Conservation (phyloP, 2,888 invertebrate species). For the Noctua comes region DNA sequence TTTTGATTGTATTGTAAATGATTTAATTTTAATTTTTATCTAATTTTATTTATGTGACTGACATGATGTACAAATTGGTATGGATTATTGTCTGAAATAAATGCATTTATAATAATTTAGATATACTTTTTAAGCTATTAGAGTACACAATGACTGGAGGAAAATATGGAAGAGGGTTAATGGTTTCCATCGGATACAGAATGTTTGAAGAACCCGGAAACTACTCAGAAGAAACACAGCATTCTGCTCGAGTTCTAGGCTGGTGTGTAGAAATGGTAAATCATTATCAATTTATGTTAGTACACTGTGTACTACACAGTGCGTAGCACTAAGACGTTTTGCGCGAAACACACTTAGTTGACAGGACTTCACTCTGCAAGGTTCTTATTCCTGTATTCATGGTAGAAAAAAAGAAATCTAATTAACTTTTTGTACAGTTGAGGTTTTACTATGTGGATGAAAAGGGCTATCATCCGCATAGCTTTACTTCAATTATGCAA, state of each 20-base stretch:
- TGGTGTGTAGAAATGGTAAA: conserved; percentile 60
- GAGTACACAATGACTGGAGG: conserved; percentile 35
- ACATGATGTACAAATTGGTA: too few species aligned
- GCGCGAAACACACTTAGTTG: neutral
- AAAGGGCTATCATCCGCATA: neutral
- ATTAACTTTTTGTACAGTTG: neutral
- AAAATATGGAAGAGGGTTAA: conserved; percentile 42
- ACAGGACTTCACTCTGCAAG: neutral
- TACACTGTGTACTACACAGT: too few species aligned
- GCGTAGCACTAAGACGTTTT: too few species aligned
- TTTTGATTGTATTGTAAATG: too few species aligned
- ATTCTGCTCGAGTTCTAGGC: conserved; percentile 50
- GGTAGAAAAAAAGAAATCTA: neutral
- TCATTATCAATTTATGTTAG: neutral
- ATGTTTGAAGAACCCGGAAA: conserved; percentile 46
- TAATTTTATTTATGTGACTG: too few species aligned
- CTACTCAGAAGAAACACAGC: conserved; percentile 41
- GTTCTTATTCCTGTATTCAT: too few species aligned
- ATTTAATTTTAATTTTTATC: too few species aligned
- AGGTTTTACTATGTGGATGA: neutral
- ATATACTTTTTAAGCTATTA: conserved; percentile 34
- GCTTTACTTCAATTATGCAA: neutral
- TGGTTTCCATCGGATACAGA: conserved; percentile 35
- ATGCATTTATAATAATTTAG: neutral
- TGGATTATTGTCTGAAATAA: too few species aligned